These are phyloP conservation scores for Megaceryle torquata DNA, from an alignment of 2,113 vertebrate species.

Conservation along the genomic window DNA sequence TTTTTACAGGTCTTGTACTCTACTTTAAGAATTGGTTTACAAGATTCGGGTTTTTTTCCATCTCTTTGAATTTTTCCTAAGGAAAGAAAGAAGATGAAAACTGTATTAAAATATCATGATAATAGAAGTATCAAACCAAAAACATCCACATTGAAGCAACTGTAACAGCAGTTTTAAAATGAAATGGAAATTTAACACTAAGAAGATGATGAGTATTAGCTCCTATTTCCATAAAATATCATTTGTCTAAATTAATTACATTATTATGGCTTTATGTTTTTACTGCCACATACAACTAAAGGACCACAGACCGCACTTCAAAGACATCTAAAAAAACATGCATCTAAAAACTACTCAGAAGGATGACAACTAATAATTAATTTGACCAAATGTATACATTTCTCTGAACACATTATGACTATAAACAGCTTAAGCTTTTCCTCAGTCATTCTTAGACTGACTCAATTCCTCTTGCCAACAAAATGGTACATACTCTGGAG, in stretches of 20 bases:
- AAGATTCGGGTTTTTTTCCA: conserved; percentile 91
- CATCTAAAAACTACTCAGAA: neutral
- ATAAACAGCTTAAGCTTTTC: neutral
- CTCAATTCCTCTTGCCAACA: neutral
- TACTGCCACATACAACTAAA: neutral
- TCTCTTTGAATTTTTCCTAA: conserved; percentile 93
- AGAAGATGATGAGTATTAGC: neutral
- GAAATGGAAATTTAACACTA: neutral
- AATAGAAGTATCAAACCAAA: neutral
- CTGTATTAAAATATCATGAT: neutral
- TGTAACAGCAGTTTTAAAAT: neutral
- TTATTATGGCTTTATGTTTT: neutral
- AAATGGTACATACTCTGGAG: neutral
- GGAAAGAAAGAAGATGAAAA: conserved; percentile 37
- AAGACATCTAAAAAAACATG: neutral
- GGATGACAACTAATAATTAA: neutral
- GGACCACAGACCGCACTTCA: neutral
- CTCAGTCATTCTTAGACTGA: neutral
- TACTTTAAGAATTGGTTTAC: conserved; percentile 98
- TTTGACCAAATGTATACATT: neutral
- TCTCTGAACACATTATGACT: neutral
- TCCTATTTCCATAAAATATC: neutral
- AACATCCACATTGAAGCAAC: neutral
- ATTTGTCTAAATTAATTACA: neutral
- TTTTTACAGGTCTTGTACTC: conserved; percentile 95